Conservation (phyloP, 2,113 vertebrate genomes). For the Helogale parvula region DNA sequence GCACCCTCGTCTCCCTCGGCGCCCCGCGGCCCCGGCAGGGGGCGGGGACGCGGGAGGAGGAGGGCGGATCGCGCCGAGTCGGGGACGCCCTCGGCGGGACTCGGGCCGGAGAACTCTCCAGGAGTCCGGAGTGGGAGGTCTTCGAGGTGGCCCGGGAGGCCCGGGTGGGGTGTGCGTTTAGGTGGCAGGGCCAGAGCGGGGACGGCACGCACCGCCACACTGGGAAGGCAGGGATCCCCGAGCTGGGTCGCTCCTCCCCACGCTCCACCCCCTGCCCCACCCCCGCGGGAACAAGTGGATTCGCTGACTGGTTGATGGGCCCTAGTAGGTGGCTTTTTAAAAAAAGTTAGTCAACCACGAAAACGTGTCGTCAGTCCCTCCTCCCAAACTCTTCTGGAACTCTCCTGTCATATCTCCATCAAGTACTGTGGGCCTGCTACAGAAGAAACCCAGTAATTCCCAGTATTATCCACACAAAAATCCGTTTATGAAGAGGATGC, state of each 20-base stretch:
- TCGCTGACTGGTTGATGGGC: constrained; percentile 35
- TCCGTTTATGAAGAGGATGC: background rate
- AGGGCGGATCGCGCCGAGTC: constrained; percentile 29
- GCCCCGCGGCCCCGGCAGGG: constrained; percentile 49
- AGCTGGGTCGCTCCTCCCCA: constrained; percentile 70
- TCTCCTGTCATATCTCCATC: background rate
- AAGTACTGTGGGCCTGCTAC: background rate
- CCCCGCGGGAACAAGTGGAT: constrained; percentile 68
- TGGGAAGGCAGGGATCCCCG: constrained; percentile 18
- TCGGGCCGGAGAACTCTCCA: background rate
- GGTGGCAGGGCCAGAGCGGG: background rate
- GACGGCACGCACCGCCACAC: background rate
- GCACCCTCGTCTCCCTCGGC: constrained; percentile 52
- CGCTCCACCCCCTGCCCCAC: constrained; percentile 52
- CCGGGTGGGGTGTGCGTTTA: background rate
- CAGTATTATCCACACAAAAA: too few relatives aligned
- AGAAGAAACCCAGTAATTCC: background rate
- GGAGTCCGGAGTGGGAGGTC: background rate
- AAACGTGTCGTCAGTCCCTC: constrained; percentile 39
- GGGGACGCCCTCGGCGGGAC: background rate
- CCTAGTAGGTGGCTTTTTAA: constrained; percentile 60
- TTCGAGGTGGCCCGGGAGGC: background rate
- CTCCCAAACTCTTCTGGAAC: background rate
- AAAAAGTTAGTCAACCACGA: constrained; percentile 49
- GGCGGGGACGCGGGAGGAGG: constrained; percentile 67